These are phyloP conservation scores for Rallus crepitans DNA, from an alignment of 2,797 vertebrate species.

Conservation along the genomic window DNA sequence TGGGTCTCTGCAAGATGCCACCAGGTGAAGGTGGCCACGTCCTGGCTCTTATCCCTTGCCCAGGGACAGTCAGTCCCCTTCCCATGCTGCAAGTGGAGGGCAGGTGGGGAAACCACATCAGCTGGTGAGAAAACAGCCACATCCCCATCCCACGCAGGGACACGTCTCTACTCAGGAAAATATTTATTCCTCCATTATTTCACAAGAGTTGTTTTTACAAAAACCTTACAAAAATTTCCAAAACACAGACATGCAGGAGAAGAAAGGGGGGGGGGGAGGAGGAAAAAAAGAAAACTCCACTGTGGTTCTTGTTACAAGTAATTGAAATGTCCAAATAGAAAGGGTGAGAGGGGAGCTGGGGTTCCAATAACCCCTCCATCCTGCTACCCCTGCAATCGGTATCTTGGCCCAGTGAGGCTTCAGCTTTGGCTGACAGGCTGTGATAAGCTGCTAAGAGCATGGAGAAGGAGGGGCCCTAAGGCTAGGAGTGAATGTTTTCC, in stretches of 20 bases:
- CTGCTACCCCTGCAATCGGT: constrained; percentile 32
- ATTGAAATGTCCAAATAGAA: constrained; percentile 50
- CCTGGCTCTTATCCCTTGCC: background rate
- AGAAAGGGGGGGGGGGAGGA: background rate
- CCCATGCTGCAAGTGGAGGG: background rate
- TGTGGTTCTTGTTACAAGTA: constrained; percentile 29
- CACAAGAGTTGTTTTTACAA: constrained; percentile 68
- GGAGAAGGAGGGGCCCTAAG: constrained; percentile 16
- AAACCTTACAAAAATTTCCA: constrained; percentile 58
- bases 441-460: constrained; percentile 36
- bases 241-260: constrained; percentile 52
- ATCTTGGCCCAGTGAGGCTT: constrained; percentile 13
- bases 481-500: constrained; percentile 50
- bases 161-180: constrained; percentile 50
- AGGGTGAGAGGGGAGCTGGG: background rate
- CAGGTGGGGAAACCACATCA: background rate
- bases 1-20: background rate
- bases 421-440: background rate
- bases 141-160: rapidly evolving
- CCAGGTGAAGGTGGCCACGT: background rate
- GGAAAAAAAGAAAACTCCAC: background rate
- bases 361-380: background rate
- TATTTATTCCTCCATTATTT: constrained; percentile 64
- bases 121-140: background rate
- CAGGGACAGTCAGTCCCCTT: background rate